These are phyloP conservation scores for Synchiropus splendidus DNA, from an alignment of 2,113 vertebrate species.

Conservation along the genomic window DNA sequence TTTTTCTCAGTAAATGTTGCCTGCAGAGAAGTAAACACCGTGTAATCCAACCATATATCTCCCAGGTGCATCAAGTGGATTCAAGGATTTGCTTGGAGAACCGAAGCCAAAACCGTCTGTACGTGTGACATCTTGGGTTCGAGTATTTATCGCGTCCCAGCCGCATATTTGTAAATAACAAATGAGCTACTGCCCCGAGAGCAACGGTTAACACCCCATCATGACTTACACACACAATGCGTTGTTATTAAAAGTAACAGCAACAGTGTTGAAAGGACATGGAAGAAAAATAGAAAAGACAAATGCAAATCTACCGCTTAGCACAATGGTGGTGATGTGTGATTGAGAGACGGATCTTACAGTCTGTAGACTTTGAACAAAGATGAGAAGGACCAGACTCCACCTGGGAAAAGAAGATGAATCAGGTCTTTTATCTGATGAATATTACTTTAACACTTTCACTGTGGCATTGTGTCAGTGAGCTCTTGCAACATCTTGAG, in stretches of 20 bases:
- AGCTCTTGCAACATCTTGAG: no score
- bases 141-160: background rate
- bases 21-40: no score
- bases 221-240: no score
- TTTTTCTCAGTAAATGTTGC: no score
- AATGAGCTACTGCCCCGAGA: background rate
- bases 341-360: slow-evolving; percentile 26
- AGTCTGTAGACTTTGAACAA: slow-evolving; percentile 31
- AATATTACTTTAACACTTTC: no score
- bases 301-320: background rate
- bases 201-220: no score
- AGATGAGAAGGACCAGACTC: slow-evolving; percentile 21
- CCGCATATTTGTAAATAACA: background rate
- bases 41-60: background rate
- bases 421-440: no score
- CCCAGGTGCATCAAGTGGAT: slow-evolving; percentile 5
- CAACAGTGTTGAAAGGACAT: no score
- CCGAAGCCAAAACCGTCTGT: background rate
- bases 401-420: slow-evolving; percentile 32
- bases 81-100: background rate
- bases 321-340: background rate
- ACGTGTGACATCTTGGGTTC: no score
- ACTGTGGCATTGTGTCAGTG: no score
- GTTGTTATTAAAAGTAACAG: no score
- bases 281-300: background rate